phyloP scores from a whole-genome alignment of 2,888 invertebrate species.

The Hirtodrosophila histrioides region DNA sequence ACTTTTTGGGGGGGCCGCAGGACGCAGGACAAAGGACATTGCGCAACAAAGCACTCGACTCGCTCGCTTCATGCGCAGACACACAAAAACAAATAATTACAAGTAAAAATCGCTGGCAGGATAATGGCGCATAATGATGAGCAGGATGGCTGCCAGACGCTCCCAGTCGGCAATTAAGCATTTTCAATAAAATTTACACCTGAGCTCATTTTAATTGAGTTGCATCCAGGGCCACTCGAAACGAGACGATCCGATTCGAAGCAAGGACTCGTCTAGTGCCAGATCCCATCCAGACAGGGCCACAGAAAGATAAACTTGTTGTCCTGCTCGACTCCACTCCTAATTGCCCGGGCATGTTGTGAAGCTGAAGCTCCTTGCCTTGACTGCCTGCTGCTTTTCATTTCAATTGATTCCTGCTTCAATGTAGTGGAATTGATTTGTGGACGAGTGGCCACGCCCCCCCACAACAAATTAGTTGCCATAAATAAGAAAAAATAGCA shows the following conservation, averaged over 20 bases:
- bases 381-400: constrained; percentile 26
- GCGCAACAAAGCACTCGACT: constrained; percentile 66
- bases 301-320: constrained; percentile 68
- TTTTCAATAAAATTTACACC: constrained; percentile 84
- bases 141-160: constrained; percentile 61
- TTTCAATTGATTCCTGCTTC: constrained; percentile 76
- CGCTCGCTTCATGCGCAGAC: constrained; percentile 66
- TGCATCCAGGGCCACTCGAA: constrained; percentile 62
- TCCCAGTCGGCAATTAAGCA: constrained; percentile 80
- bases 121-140: constrained; percentile 77
- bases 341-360: constrained; percentile 79
- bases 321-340: constrained; percentile 58
- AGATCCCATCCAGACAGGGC: constrained; percentile 10
- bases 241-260: constrained; percentile 38
- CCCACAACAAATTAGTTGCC: constrained; percentile 68
- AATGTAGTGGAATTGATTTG: constrained; percentile 80
- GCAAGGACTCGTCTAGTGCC: constrained; percentile 50
- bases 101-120: constrained; percentile 74
- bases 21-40: constrained; percentile 68
- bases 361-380: constrained; percentile 34
- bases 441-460: constrained; percentile 67
- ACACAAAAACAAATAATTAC: constrained; percentile 80
- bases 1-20: constrained; percentile 5
- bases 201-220: constrained; percentile 84
- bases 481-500: constrained; percentile 69